Percentiles rank a stretch among this genome's conserved stretches.
These are phyloP conservation scores for Rhincodon typus DNA, from an alignment of 2,797 vertebrate genomes.

Conservation along the genomic window DNA sequence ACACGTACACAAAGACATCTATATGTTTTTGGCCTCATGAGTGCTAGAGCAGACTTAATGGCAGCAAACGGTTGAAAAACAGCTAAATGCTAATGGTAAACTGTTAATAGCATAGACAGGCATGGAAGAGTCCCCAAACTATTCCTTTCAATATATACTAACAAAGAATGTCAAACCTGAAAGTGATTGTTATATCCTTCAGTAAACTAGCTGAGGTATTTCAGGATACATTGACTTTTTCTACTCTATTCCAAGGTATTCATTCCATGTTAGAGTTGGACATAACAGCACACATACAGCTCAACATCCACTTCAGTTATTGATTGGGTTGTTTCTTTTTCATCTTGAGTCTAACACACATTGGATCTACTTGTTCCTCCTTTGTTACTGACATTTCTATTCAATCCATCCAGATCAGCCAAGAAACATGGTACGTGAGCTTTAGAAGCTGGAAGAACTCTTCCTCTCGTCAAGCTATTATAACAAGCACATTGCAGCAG, in stretches of 20 bases:
- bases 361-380: conserved; percentile 57
- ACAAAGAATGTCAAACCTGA: background rate
- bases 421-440: conserved; percentile 57
- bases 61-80: background rate
- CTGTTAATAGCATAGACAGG: conserved; percentile 53
- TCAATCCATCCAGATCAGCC: conserved; percentile 55
- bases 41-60: background rate
- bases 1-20: background rate
- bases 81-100: background rate
- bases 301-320: conserved; percentile 6
- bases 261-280: background rate
- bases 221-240: conserved; percentile 9
- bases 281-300: background rate
- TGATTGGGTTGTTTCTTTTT: conserved; percentile 42
- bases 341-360: conserved; percentile 51
- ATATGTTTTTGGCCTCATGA: background rate
- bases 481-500: conserved; percentile 47
- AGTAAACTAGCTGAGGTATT: background rate
- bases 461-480: conserved; percentile 63
- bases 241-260: background rate
- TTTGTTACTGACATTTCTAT: conserved; percentile 60
- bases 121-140: conserved; percentile 36
- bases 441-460: conserved; percentile 56
- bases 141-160: background rate
- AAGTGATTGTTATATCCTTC: background rate